A percentile compares a stretch with the other conserved stretches of the same genome.
Conservation (phyloP, 2,797 vertebrate genomes). For the Gambelia wislizenii region DNA sequence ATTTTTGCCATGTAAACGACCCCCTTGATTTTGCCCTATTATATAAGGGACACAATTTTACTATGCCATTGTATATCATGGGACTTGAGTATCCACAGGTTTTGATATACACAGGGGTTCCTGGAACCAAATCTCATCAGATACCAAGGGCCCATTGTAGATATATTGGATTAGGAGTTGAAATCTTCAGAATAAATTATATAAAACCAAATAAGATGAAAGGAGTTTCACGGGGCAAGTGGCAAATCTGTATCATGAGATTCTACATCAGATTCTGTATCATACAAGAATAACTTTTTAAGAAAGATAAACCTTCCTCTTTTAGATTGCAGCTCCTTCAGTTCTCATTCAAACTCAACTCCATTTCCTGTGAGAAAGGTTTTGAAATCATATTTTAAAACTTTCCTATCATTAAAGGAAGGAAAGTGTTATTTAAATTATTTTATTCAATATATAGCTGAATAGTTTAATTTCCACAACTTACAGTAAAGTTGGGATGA, state of each 20-base stretch:
- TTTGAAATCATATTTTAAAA: conserved; percentile 35
- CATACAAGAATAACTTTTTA: background rate
- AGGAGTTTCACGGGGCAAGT: background rate
- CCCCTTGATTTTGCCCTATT: too few relatives aligned
- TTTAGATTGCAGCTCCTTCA: background rate
- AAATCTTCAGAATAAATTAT: background rate
- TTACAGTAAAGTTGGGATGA: background rate
- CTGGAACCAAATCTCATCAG: too few relatives aligned
- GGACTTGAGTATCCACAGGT: too few relatives aligned
- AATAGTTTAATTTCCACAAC: background rate
- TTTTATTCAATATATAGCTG: background rate
- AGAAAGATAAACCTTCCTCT: background rate
- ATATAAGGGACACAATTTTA: too few relatives aligned
- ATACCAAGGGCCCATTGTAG: too few relatives aligned
- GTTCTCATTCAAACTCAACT: background rate
- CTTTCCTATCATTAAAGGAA: background rate
- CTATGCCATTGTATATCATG: too few relatives aligned
- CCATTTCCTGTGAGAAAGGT: background rate
- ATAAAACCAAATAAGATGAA: background rate
- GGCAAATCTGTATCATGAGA: background rate
- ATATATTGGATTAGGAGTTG: background rate
- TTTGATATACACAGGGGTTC: too few relatives aligned
- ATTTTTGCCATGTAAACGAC: too few relatives aligned
- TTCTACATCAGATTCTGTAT: background rate
- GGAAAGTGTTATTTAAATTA: conserved; percentile 6